A percentile compares a stretch with the other conserved stretches of the same genome.
phyloP scores from a whole-genome alignment of 2,888 invertebrate species.

The Siphonodentalium dalli region DNA sequence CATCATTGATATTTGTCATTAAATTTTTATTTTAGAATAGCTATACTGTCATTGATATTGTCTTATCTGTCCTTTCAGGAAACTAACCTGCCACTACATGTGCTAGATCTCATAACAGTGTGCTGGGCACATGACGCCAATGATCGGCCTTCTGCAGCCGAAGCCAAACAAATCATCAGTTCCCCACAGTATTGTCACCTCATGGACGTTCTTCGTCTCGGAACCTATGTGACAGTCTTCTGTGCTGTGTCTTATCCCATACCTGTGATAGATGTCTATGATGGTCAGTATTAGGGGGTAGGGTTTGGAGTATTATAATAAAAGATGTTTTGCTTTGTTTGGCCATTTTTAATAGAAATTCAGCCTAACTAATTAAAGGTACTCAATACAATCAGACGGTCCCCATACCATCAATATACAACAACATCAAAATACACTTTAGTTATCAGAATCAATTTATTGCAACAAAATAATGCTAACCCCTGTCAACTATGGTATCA shows the following conservation, averaged over 20 bases:
- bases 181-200: constrained; percentile 94
- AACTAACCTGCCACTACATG: constrained; percentile 69
- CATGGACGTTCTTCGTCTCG: constrained; percentile 78
- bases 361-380: no score
- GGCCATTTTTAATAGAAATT: no score
- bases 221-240: constrained; percentile 57
- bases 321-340: no score
- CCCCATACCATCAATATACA: no score
- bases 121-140: constrained; percentile 87
- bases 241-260: constrained; percentile 25
- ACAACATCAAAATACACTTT: no score
- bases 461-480: no score
- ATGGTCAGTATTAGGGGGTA: neutral
- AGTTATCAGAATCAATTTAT: no score
- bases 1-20: no score
- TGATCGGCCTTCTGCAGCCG: constrained; percentile 90
- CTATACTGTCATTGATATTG: neutral
- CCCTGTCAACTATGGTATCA: no score
- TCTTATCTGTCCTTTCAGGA: constrained; percentile 57
- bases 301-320: no score
- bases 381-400: no score
- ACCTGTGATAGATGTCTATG: neutral
- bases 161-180: constrained; percentile 84
- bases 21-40: no score
- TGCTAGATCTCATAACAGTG: constrained; percentile 92